These are phyloP conservation scores for Cavia porcellus DNA, from an alignment of 2,113 vertebrate species.

Conservation along the genomic window DNA sequence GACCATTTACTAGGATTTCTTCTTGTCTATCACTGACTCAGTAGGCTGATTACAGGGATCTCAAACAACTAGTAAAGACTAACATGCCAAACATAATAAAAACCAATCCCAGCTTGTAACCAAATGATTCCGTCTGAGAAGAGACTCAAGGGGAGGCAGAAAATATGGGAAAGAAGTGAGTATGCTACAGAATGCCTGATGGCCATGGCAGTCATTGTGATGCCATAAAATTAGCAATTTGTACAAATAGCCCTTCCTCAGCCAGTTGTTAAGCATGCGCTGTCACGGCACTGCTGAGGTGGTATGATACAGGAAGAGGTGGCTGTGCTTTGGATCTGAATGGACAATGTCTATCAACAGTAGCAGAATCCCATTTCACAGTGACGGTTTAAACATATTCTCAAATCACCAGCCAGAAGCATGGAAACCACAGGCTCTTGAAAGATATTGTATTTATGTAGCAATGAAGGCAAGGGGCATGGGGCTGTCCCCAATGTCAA, in stretches of 20 bases:
- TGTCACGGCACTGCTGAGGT: background rate
- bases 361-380: background rate
- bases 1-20: background rate
- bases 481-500: background rate
- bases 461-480: background rate
- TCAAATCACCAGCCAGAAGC: background rate
- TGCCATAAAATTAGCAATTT: background rate
- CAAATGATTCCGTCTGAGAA: background rate
- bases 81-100: background rate
- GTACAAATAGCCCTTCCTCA: background rate
- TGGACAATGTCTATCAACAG: background rate
- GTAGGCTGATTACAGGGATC: background rate
- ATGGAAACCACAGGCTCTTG: background rate
- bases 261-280: background rate
- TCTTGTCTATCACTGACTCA: background rate
- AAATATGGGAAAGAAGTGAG: background rate
- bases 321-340: background rate
- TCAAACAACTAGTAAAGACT: background rate
- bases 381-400: background rate
- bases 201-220: background rate
- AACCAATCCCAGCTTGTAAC: background rate
- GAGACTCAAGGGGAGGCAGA: background rate
- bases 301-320: background rate
- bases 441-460: background rate
- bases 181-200: background rate